A percentile compares a stretch with the other conserved stretches of the same genome.
phyloP scores from a whole-genome alignment of 1,140 invertebrate genomes.

The Magallana gigas region DNA sequence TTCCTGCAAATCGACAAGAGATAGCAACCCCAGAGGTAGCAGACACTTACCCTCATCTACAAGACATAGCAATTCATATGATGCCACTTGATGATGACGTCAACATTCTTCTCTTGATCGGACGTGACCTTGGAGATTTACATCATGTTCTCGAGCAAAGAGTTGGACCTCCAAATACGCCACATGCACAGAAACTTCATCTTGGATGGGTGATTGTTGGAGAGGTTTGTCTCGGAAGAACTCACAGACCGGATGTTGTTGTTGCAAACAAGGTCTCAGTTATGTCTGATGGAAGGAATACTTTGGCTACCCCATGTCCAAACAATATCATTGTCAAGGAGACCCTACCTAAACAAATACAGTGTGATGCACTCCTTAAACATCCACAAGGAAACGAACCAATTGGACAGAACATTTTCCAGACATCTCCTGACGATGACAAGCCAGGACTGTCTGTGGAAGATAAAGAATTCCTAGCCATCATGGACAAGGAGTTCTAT shows the following conservation, averaged over 20 bases:
- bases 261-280: not conserved
- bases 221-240: constrained; percentile 18
- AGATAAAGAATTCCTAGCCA: too few species aligned
- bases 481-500: too few species aligned
- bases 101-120: constrained; percentile 40
- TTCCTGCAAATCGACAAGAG: constrained; percentile 34
- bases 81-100: not conserved
- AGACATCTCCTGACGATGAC: too few species aligned
- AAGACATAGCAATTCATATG: not conserved
- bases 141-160: constrained; percentile 51
- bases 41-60: not conserved
- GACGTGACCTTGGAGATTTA: constrained; percentile 41
- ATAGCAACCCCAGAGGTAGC: constrained; percentile 51
- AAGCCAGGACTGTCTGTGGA: too few species aligned
- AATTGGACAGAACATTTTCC: too few species aligned
- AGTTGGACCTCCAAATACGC: constrained; percentile 42
- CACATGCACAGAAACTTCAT: constrained; percentile 41
- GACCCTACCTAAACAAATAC: too few species aligned
- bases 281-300: too few species aligned
- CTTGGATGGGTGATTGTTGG: constrained; percentile 48
- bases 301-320: too few species aligned
- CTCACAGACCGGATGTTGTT: not conserved
- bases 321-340: too few species aligned
- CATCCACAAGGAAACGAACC: too few species aligned
- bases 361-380: too few species aligned